Evolutionary conservation across 2,113 vertebrate genomes (phyloP).

Genomic region (Dolichallabes microphthalmus): DNA sequence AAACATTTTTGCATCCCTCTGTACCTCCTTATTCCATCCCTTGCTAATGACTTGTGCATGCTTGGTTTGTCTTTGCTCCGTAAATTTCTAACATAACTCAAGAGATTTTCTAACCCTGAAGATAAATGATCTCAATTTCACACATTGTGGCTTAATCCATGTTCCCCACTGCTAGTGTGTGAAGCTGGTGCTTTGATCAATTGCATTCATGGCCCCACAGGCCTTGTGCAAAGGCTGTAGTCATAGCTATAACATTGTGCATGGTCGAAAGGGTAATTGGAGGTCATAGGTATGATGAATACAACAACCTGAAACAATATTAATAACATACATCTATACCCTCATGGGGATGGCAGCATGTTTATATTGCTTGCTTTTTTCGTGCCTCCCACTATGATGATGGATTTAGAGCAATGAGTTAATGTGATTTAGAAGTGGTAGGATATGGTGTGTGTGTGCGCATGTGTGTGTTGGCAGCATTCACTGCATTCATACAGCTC

Average conservation of each 20-base stretch:
- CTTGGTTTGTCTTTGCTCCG: constrained; percentile 16
- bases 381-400: constrained; percentile 6
- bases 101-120: constrained; percentile 28
- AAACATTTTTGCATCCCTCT: neutral
- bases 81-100: constrained; percentile 22
- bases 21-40: constrained; percentile 1
- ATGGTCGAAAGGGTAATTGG: constrained; percentile 63
- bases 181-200: constrained; percentile 63
- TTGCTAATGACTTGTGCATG: constrained; percentile 14
- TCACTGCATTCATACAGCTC: neutral
- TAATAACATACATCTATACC: constrained; percentile 57
- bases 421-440: neutral
- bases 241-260: constrained; percentile 53
- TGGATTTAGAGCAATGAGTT: constrained; percentile 25
- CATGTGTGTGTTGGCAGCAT: neutral
- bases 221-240: constrained; percentile 38
- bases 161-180: constrained; percentile 43
- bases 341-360: neutral
- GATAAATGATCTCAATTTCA: constrained; percentile 62
- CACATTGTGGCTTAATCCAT: constrained; percentile 54
- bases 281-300: constrained; percentile 54
- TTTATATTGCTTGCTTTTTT: constrained; percentile 1
- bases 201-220: constrained; percentile 54
- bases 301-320: constrained; percentile 58
- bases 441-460: neutral